Percentiles rank a stretch among this genome's conserved stretches.
These are phyloP conservation scores for Cirrhinus mrigala DNA, from an alignment of 2,797 vertebrate genomes.

Conservation along the genomic window DNA sequence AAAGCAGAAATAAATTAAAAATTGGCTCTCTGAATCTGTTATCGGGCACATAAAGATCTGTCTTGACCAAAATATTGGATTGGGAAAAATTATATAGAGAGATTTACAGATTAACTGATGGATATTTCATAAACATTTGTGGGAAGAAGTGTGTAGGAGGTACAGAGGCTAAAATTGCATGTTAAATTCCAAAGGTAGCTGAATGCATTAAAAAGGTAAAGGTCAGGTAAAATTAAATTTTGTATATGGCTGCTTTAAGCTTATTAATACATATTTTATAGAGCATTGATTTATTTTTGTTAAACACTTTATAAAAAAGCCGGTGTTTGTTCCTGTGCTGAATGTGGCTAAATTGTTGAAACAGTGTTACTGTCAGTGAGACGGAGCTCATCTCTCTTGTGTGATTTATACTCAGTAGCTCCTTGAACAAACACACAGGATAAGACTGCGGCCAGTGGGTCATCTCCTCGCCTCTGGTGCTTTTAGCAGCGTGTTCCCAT, in stretches of 20 bases:
- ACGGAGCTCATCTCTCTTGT: slow-evolving; percentile 58
- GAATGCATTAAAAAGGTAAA: not conserved
- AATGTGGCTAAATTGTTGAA: not conserved
- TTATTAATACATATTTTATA: not conserved
- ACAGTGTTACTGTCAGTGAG: slow-evolving; percentile 63
- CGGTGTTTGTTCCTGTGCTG: not conserved
- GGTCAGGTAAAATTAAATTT: not conserved
- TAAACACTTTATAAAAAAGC: not conserved
- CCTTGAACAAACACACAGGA: slow-evolving; percentile 75
- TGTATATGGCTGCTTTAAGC: not conserved
- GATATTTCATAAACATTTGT: not conserved
- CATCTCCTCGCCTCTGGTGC: slow-evolving; percentile 57
- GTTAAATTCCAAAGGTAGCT: not conserved
- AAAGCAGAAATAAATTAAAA: not conserved
- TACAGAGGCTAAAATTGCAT: not conserved
- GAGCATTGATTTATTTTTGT: not conserved
- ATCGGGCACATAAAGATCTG: not conserved
- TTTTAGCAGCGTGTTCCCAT: slow-evolving; percentile 72
- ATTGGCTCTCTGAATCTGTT: not conserved
- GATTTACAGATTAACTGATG: not conserved
- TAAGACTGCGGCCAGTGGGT: slow-evolving; percentile 69
- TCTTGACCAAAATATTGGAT: not conserved
- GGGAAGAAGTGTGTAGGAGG: not conserved
- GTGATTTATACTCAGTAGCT: slow-evolving; percentile 78
- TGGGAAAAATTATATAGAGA: not conserved